phyloP scores from a whole-genome alignment of 92 coral and sea anemone species.

The Porites divaricata region DNA sequence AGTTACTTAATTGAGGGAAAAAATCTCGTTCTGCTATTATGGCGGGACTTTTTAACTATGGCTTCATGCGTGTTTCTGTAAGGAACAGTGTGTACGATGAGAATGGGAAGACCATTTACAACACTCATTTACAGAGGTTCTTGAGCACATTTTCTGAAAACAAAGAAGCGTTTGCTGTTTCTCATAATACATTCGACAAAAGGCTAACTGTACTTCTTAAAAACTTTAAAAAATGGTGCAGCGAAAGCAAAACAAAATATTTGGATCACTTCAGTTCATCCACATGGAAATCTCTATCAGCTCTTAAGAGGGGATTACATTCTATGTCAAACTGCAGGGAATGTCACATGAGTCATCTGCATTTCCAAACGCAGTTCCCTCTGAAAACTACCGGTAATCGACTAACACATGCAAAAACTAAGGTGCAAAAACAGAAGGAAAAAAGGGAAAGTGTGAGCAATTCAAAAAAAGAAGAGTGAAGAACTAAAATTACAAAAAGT shows the following conservation, averaged over 20 bases:
- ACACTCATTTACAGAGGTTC: background rate
- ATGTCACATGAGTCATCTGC: background rate
- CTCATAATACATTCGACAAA: background rate
- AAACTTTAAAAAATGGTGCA: background rate
- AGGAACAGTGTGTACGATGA: background rate
- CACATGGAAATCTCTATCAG: background rate
- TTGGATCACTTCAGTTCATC: background rate
- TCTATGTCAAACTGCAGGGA: background rate
- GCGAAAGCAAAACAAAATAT: background rate
- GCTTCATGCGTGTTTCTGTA: background rate
- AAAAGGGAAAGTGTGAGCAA: background rate
- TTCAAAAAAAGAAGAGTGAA: slow-evolving; percentile 6
- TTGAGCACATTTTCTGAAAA: background rate
- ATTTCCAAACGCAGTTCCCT: background rate
- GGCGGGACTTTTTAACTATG: background rate
- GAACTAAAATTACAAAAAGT: too few relatives aligned
- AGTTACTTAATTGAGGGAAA: background rate
- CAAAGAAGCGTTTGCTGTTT: background rate
- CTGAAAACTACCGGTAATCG: too few relatives aligned
- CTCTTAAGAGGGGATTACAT: background rate
- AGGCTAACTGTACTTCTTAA: background rate
- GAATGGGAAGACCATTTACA: background rate
- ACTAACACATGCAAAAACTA: background rate
- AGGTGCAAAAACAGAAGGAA: slow-evolving; percentile 3
- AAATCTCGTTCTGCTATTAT: background rate